These are phyloP conservation scores for Caenorhabditis latens DNA, from an alignment of 1,140 invertebrate genomes.

Conservation along the genomic window DNA sequence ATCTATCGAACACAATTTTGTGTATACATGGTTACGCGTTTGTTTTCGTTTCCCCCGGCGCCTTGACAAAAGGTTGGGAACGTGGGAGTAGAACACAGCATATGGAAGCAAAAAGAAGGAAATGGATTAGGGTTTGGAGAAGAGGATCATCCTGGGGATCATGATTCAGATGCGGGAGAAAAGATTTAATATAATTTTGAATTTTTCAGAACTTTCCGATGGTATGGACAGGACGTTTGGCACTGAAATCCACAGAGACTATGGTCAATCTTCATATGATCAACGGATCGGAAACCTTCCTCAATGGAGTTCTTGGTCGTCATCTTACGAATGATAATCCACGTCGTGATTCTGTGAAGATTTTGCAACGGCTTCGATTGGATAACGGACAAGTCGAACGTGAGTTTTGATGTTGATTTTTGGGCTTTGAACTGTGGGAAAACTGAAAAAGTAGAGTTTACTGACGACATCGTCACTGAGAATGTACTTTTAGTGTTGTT, in stretches of 20 bases:
- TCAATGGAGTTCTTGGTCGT: slow-evolving; percentile 19
- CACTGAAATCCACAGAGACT: slow-evolving; percentile 12
- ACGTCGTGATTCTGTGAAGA: slow-evolving; percentile 21
- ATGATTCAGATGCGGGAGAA: background rate
- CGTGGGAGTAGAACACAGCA: slow-evolving; percentile 2
- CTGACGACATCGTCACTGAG: background rate
- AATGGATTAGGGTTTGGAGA: background rate
- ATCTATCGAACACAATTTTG: slow-evolving; percentile 23
- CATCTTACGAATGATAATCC: slow-evolving; percentile 14
- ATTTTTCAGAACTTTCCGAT: slow-evolving; percentile 42
- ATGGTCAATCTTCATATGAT: slow-evolving; percentile 47
- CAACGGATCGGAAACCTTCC: slow-evolving; percentile 33
- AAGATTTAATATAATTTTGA: background rate
- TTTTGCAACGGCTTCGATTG: slow-evolving; percentile 10
- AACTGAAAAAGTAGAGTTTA: background rate
- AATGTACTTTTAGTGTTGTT: slow-evolving; percentile 27
- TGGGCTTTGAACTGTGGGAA: background rate
- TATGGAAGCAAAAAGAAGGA: background rate
- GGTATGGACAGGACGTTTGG: slow-evolving; percentile 36
- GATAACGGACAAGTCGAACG: slow-evolving; percentile 44
- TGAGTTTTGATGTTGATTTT: slow-evolving; percentile 4
- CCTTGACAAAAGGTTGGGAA: background rate
- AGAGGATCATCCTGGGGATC: background rate
- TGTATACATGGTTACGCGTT: slow-evolving; percentile 17
- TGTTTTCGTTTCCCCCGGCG: background rate